phyloP scores from a whole-genome alignment of 2,113 vertebrate genomes.

The Pseudopipra pipra region DNA sequence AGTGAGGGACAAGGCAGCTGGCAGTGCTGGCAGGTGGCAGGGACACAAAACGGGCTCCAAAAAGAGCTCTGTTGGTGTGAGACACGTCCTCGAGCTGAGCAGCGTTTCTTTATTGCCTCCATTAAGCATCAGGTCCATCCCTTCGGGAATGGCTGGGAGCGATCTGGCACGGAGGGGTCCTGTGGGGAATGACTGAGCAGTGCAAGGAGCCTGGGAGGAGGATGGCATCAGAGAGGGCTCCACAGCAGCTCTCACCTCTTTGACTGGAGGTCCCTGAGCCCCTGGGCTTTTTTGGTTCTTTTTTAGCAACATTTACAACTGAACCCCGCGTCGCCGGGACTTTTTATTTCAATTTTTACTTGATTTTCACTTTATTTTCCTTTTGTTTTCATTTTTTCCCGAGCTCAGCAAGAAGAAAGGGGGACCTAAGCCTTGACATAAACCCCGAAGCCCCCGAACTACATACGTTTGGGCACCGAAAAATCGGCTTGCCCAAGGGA shows the following conservation, averaged over 20 bases:
- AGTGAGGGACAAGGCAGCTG: background rate
- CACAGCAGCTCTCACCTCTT: background rate
- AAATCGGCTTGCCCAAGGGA: accelerated
- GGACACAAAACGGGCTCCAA: accelerated
- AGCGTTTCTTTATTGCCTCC: background rate
- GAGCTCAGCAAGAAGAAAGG: background rate
- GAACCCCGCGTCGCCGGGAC: accelerated
- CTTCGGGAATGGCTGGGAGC: background rate
- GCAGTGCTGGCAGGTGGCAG: background rate
- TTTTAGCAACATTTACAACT: background rate
- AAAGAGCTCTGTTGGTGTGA: background rate
- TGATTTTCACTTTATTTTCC: accelerated
- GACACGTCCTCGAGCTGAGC: background rate
- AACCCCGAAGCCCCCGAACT: background rate
- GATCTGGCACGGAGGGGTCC: accelerated
- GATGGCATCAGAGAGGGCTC: accelerated
- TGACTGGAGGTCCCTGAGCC: background rate
- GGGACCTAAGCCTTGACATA: background rate
- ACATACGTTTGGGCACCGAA: accelerated
- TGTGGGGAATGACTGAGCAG: background rate
- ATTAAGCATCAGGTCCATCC: background rate
- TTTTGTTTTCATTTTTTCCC: background rate
- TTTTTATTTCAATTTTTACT: background rate
- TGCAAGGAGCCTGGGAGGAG: background rate
- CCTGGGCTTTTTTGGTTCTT: background rate